Evolutionary conservation across 2,888 invertebrate genomes (phyloP).

Genomic region (Blastobasis lacticolella): DNA sequence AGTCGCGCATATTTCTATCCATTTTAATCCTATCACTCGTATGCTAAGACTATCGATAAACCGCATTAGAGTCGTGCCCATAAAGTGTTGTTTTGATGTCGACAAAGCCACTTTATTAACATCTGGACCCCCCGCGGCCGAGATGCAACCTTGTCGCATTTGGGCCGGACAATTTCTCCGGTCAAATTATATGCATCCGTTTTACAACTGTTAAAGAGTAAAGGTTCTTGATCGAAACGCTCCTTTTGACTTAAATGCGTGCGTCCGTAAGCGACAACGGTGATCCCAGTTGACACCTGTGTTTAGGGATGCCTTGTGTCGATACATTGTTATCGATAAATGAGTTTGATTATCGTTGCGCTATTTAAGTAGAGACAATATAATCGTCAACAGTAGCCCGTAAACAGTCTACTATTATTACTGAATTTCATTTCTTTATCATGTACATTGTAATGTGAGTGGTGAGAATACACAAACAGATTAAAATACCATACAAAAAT

Average conservation of each 20-base stretch:
- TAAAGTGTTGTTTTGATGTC: constrained; percentile 70
- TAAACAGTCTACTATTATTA: too few species aligned
- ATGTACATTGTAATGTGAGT: too few species aligned
- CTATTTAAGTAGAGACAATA: neutral
- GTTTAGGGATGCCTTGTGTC: constrained; percentile 35
- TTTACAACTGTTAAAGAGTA: constrained; percentile 49
- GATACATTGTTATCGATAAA: constrained; percentile 17
- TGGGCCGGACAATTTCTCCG: constrained; percentile 18
- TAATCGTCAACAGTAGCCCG: neutral
- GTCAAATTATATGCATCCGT: constrained; percentile 29
- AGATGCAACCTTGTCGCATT: constrained; percentile 51
- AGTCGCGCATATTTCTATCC: constrained; percentile 11
- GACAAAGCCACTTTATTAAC: constrained; percentile 70
- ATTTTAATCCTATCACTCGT: constrained; percentile 33
- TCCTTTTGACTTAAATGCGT: constrained; percentile 68
- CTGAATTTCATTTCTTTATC: too few species aligned
- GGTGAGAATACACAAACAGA: too few species aligned
- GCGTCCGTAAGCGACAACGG: constrained; percentile 55
- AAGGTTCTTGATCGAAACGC: constrained; percentile 50
- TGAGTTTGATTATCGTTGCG: neutral
- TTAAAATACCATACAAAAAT: too few species aligned
- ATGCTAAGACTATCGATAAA: constrained; percentile 46
- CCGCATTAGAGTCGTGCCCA: constrained; percentile 55
- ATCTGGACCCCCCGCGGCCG: constrained; percentile 56
- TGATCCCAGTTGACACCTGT: constrained; percentile 64